Percentiles rank a stretch among this genome's conserved stretches.
Evolutionary conservation across 2,797 vertebrate genomes (phyloP).

Genomic region (Danio aesculapii): DNA sequence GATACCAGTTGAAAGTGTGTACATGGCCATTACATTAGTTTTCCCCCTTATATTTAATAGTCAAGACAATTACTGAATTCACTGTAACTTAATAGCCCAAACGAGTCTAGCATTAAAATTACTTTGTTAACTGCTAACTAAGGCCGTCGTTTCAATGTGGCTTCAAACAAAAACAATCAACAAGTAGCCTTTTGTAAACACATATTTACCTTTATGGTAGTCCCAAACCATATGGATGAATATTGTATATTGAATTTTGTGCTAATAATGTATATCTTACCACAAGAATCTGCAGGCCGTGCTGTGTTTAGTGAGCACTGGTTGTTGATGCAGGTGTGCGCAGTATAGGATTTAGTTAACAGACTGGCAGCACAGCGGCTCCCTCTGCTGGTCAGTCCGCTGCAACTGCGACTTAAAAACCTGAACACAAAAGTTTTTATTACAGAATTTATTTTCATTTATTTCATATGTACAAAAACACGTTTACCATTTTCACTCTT

Average conservation of each 20-base stretch:
- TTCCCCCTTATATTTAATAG: neutral
- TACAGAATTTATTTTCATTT: neutral
- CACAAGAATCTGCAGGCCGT: too few relatives aligned
- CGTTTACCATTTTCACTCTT: too few relatives aligned
- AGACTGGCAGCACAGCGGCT: constrained; percentile 7
- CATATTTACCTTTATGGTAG: neutral
- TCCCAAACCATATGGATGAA: neutral
- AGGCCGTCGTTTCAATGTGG: neutral
- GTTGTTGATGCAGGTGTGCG: neutral
- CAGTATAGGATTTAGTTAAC: neutral
- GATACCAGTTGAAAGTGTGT: neutral
- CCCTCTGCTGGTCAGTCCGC: constrained; percentile 60
- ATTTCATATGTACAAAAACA: neutral
- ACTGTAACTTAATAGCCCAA: neutral
- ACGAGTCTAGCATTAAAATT: neutral
- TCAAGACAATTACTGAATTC: neutral
- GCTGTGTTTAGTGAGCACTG: neutral
- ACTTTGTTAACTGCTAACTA: too few relatives aligned
- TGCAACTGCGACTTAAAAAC: neutral
- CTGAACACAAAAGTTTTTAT: neutral
- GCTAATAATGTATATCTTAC: too few relatives aligned
- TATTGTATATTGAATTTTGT: neutral
- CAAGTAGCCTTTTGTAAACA: neutral
- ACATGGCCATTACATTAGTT: neutral
- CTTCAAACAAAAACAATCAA: neutral